Conservation (phyloP, 2,797 vertebrate genomes). For the Nannoperca australis region DNA sequence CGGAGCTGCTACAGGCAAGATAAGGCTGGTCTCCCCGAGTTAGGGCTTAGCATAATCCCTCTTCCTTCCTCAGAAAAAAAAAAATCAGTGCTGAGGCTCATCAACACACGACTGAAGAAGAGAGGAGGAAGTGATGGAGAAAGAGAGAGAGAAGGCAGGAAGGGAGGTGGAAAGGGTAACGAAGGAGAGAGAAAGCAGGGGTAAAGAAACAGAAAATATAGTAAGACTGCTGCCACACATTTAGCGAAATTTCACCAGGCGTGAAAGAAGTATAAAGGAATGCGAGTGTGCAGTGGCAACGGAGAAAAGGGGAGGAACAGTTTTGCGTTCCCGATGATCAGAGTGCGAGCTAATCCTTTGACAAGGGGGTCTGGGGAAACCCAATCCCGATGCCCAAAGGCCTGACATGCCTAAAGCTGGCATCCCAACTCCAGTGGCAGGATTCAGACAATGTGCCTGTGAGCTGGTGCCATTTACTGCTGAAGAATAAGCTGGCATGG, state of each 20-base stretch:
- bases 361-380: constrained; percentile 82
- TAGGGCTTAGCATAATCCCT: constrained; percentile 88
- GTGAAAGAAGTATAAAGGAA: constrained; percentile 81
- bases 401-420: constrained; percentile 80
- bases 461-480: constrained; percentile 69
- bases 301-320: constrained; percentile 71
- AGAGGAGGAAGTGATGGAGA: constrained; percentile 75
- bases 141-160: constrained; percentile 58
- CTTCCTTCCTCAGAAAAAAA: constrained; percentile 83
- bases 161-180: constrained; percentile 49
- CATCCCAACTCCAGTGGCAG: constrained; percentile 74
- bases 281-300: constrained; percentile 59
- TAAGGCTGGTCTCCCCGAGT: constrained; percentile 86
- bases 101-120: constrained; percentile 81
- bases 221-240: constrained; percentile 73
- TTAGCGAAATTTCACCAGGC: constrained; percentile 76
- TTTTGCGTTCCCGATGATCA: constrained; percentile 78
- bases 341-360: constrained; percentile 83
- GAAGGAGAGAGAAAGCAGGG: constrained; percentile 50
- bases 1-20: constrained; percentile 87
- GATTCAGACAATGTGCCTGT: constrained; percentile 74
- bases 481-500: constrained; percentile 62
- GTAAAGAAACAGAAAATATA: constrained; percentile 51
- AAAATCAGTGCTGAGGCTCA: constrained; percentile 81
- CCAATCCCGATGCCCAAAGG: constrained; percentile 78